Evolutionary conservation across 2,113 vertebrate genomes (phyloP).

Genomic region (Coregonus clupeaformis): DNA sequence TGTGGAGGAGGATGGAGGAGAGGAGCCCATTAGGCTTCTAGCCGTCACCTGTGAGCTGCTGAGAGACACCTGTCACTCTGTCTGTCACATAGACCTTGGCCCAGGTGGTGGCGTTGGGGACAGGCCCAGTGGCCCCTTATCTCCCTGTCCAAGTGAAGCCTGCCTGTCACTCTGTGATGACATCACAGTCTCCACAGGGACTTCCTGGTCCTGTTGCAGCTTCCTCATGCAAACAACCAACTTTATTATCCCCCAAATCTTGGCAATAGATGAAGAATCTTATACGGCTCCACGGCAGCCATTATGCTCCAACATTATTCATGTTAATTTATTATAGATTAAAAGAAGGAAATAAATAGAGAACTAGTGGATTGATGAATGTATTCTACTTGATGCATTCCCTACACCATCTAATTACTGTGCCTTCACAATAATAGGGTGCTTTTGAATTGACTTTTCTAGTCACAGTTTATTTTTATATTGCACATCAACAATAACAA

Average conservation of each 20-base stretch:
- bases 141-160: neutral
- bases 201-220: neutral
- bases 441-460: neutral
- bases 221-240: neutral
- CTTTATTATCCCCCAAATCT: neutral
- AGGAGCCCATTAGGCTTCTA: neutral
- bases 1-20: neutral
- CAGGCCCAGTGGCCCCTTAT: neutral
- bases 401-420: no score
- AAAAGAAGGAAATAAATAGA: no score
- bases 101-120: constrained; percentile 1
- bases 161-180: constrained; percentile 2
- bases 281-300: neutral
- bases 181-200: no score
- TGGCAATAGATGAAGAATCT: neutral
- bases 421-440: no score
- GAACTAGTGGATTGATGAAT: neutral
- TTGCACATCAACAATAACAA: no score
- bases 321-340: neutral
- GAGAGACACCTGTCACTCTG: neutral
- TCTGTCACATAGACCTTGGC: constrained; percentile 5
- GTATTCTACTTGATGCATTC: no score
- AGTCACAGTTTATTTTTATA: no score
- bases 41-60: constrained; percentile 1
- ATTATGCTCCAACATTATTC: neutral